Evolutionary conservation across 2,888 invertebrate species (phyloP), one percentile per base, ranked within the genome.

Genomic region (Operophtera brumata): DNA sequence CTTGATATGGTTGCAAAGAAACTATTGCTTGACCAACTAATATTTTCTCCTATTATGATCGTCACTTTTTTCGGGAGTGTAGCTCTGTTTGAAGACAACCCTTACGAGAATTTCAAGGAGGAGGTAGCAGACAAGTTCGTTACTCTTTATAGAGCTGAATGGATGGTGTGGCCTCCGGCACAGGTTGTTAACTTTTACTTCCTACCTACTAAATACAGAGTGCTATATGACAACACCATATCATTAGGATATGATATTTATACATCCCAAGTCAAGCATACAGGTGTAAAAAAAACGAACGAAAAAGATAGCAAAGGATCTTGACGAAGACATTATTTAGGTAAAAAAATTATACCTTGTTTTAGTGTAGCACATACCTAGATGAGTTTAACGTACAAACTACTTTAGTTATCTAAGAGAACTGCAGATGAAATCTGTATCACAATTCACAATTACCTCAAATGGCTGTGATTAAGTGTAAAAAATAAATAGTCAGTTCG

Each of bases 131-230:
- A 92, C 13, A 97, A 98, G 81, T 96, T 95, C 39, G 86, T 93
- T 75, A 93, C 92, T 62, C 84, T 98, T 26, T 97, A 97, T 75
- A 86, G 92, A 12, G 97, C 97, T 0, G 98, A 99, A 78, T 98
- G 97, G 96, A 84, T 96, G 60, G 93, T 98, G 6, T 98, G 98
- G 98, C 98, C 98, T 0, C 96, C 96, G 0, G 97, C 97, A 0
- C 98, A 99, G 83, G 87, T 97, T 37, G 91, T 99, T 20, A 98
- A 98, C 82, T 99, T 99, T 83, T 96, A 95, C 78, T 93, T 95
- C 74, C 82, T 99, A 65, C 96, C 98, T 2, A 93, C 95, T 7
- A 93, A 92, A 69, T 98, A 93, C 80, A 92, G 98, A 71, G 96
- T 99, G 30, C 88, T 98, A 25, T 99, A 97, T 82, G 97, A 97